These are phyloP conservation scores for Bradypodion ventrale DNA, from an alignment of 2,797 vertebrate species.

Conservation along the genomic window DNA sequence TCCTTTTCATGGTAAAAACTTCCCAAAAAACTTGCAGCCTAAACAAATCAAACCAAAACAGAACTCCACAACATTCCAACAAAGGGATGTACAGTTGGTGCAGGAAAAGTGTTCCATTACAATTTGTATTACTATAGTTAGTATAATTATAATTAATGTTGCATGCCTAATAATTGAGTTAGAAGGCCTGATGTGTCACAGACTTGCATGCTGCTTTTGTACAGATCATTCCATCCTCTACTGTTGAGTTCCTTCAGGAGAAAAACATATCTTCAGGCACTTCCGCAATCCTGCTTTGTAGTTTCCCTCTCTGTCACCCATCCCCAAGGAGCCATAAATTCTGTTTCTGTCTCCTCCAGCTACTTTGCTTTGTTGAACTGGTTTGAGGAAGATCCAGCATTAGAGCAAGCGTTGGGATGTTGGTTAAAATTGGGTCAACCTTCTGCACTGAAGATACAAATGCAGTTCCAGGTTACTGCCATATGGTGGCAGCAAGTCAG, in stretches of 20 bases:
- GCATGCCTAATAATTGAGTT: background rate
- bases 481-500: slow-evolving; percentile 77
- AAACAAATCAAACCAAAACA: too few relatives aligned
- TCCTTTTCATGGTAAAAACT: too few relatives aligned
- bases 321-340: background rate
- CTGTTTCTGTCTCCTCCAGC: background rate
- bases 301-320: background rate
- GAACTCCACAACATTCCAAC: too few relatives aligned
- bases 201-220: background rate
- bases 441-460: background rate
- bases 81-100: background rate
- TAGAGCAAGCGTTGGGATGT: background rate
- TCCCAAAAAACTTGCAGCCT: too few relatives aligned
- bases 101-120: background rate
- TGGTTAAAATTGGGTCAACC: background rate
- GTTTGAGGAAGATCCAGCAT: background rate
- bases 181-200: background rate
- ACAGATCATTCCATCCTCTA: background rate
- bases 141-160: background rate
- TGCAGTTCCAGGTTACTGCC: slow-evolving; percentile 60
- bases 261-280: slow-evolving; percentile 45
- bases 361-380: background rate
- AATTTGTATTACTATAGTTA: background rate
- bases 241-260: background rate
- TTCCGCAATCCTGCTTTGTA: background rate